These are phyloP conservation scores for Varecia variegata DNA, from an alignment of 2,797 vertebrate species.

Conservation along the genomic window DNA sequence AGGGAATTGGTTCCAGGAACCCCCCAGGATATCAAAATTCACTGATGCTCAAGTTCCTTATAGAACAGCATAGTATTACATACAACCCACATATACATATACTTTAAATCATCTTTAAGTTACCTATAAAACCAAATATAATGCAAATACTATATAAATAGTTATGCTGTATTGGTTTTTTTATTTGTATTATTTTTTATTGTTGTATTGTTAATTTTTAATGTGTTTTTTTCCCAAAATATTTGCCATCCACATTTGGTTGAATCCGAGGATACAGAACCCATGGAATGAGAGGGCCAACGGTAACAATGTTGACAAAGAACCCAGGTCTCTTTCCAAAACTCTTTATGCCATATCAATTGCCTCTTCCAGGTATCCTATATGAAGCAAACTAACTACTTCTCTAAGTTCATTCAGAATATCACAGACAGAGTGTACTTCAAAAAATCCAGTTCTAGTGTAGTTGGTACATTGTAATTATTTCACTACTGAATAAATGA, in stretches of 20 bases:
- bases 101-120: neutral
- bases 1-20: neutral
- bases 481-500: neutral
- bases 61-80: neutral
- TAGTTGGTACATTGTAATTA: neutral
- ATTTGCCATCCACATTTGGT: neutral
- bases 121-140: neutral
- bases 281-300: no score
- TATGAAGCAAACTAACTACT: neutral
- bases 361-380: neutral
- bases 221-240: neutral
- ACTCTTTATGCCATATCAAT: neutral
- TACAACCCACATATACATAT: neutral
- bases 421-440: neutral
- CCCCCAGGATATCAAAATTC: neutral
- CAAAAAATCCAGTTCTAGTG: neutral
- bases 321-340: constrained; percentile 21
- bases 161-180: neutral
- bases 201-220: neutral
- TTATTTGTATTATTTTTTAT: neutral
- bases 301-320: neutral
- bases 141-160: neutral
- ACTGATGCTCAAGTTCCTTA: no score
- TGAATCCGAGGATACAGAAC: neutral
- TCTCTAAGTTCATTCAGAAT: neutral